phyloP scores from a whole-genome alignment of 1,140 invertebrate species.

The Aphis gossypii region DNA sequence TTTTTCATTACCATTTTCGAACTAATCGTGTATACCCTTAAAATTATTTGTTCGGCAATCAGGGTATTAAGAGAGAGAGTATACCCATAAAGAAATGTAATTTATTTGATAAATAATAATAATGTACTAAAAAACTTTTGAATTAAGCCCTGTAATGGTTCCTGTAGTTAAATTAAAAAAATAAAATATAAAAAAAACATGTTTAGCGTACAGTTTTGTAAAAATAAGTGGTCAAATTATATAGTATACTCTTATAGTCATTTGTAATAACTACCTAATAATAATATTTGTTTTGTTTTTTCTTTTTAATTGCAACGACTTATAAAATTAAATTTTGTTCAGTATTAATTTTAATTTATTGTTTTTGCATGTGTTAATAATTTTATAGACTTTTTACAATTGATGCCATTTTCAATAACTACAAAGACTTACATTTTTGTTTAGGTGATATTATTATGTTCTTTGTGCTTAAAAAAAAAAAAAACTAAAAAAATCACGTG shows the following conservation, averaged over 20 bases:
- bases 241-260: constrained; percentile 23
- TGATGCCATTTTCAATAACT: constrained; percentile 51
- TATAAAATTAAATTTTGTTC: constrained; percentile 41
- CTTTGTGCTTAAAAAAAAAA: constrained; percentile 39
- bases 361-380: constrained; percentile 51
- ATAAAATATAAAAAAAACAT: neutral
- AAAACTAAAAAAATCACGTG: neutral
- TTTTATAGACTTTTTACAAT: constrained; percentile 48
- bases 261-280: constrained; percentile 28
- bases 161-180: constrained; percentile 28
- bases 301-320: constrained; percentile 25
- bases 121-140: neutral
- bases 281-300: constrained; percentile 44
- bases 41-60: constrained; percentile 44
- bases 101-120: constrained; percentile 17
- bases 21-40: constrained; percentile 38
- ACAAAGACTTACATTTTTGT: constrained; percentile 50
- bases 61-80: constrained; percentile 46
- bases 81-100: constrained; percentile 31
- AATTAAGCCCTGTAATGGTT: constrained; percentile 17
- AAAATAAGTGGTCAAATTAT: neutral
- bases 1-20: constrained; percentile 14
- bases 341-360: constrained; percentile 53
- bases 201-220: constrained; percentile 16
- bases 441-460: constrained; percentile 42